Percentiles rank a stretch among this genome's conserved stretches.
Conservation (phyloP, 1,140 invertebrate species). For the Leptinotarsa texana region DNA sequence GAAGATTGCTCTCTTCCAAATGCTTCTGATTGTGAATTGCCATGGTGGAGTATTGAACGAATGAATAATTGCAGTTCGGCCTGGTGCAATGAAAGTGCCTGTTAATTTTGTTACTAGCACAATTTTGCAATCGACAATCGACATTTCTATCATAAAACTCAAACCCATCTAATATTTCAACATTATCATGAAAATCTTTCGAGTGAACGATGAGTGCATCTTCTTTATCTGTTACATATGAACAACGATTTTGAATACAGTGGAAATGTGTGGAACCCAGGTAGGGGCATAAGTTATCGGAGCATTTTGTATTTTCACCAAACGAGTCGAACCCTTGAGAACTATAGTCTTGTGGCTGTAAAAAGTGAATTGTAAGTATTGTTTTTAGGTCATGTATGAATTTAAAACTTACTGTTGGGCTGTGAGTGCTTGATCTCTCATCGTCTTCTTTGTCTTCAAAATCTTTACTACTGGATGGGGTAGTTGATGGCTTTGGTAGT, state of each 20-base stretch:
- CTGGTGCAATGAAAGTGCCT: conserved; percentile 79
- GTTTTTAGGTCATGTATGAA: neutral
- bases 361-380: neutral
- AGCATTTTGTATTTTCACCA: conserved; percentile 53
- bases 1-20: conserved; percentile 39
- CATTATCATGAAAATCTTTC: conserved; percentile 81
- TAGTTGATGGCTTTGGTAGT: conserved; percentile 72
- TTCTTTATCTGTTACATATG: conserved; percentile 56
- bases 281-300: conserved; percentile 62
- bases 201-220: conserved; percentile 62
- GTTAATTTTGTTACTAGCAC: conserved; percentile 67
- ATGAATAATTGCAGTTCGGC: conserved; percentile 74
- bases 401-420: conserved; percentile 40
- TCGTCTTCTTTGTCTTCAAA: conserved; percentile 47
- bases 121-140: conserved; percentile 68
- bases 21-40: conserved; percentile 72
- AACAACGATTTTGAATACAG: conserved; percentile 75
- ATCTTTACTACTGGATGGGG: conserved; percentile 60
- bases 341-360: conserved; percentile 39
- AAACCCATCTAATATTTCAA: conserved; percentile 80
- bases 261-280: conserved; percentile 67
- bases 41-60: conserved; percentile 76
- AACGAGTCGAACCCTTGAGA: conserved; percentile 53
- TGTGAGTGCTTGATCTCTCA: conserved; percentile 47
- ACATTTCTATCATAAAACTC: conserved; percentile 79